Conservation (phyloP, 2,113 vertebrate genomes). For the Hydropotes inermis region DNA sequence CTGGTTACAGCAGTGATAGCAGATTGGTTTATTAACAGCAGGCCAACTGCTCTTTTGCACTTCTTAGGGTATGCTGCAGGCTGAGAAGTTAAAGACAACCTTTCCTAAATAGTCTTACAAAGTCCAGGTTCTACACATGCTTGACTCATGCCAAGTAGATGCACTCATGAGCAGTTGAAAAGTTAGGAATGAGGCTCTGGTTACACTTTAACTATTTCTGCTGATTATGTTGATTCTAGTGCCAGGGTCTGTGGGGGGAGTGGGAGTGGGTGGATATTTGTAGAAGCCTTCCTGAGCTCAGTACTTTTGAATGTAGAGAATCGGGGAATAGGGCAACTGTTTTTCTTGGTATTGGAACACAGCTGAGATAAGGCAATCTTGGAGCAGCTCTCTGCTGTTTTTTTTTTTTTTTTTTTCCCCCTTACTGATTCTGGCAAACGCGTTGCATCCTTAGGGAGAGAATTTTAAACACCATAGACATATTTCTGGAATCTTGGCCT, state of each 20-base stretch:
- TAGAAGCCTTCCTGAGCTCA: not conserved
- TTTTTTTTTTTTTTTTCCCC: accelerated
- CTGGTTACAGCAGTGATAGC: not conserved
- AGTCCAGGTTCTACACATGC: not conserved
- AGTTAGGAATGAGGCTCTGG: not conserved
- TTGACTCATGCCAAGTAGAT: not conserved
- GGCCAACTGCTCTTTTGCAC: not conserved
- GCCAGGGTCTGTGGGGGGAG: accelerated
- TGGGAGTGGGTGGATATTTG: not conserved
- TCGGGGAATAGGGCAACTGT: not conserved
- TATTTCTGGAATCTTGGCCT: not conserved
- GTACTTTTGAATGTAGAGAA: not conserved
- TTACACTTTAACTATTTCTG: not conserved
- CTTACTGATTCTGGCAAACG: not conserved
- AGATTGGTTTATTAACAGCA: not conserved
- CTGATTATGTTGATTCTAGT: not conserved
- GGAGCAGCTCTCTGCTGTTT: not conserved
- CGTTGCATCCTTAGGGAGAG: not conserved
- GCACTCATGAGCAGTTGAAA: not conserved
- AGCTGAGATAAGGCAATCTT: not conserved
- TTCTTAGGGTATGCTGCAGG: not conserved
- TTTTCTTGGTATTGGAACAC: not conserved
- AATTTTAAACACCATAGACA: not conserved
- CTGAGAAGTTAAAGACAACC: not conserved
- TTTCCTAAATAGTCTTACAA: not conserved